phyloP scores from a whole-genome alignment of 2,888 invertebrate genomes.

The Aleiodes testaceus region DNA sequence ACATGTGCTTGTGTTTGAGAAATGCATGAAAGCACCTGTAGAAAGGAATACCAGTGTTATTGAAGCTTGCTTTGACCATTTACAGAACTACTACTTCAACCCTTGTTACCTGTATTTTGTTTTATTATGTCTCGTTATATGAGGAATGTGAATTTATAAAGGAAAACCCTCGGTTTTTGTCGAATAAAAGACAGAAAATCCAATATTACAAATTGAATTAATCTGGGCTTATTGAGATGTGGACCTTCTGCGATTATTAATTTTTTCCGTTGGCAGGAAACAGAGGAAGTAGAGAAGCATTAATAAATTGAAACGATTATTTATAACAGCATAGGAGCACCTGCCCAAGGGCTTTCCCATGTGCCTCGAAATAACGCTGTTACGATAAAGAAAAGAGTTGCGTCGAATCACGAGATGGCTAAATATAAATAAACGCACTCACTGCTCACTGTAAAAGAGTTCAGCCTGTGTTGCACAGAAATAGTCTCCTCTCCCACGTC shows the following conservation, averaged over 20 bases:
- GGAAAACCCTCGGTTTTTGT: too few species aligned
- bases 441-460: conserved; percentile 55
- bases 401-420: conserved; percentile 52
- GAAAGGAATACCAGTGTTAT: conserved; percentile 56
- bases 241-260: too few species aligned
- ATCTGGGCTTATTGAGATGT: too few species aligned
- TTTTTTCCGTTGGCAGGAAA: too few species aligned
- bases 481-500: conserved; percentile 66
- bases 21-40: conserved; percentile 66
- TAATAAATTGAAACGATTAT: conserved; percentile 56
- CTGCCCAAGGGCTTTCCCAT: conserved; percentile 68
- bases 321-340: conserved; percentile 66
- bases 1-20: conserved; percentile 27
- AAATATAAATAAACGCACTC: conserved; percentile 59
- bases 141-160: too few species aligned
- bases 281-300: neutral
- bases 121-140: neutral
- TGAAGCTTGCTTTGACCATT: conserved; percentile 29
- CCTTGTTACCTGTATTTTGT: neutral
- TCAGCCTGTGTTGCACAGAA: conserved; percentile 60
- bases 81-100: too few species aligned
- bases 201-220: too few species aligned
- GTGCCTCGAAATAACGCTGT: conserved; percentile 64
- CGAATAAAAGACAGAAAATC: too few species aligned
- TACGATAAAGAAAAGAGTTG: conserved; percentile 47